Percentiles rank a stretch among this genome's conserved stretches.
Evolutionary conservation across 2,113 vertebrate species (phyloP).

Genomic region (Rhegmatorhina hoffmannsi): DNA sequence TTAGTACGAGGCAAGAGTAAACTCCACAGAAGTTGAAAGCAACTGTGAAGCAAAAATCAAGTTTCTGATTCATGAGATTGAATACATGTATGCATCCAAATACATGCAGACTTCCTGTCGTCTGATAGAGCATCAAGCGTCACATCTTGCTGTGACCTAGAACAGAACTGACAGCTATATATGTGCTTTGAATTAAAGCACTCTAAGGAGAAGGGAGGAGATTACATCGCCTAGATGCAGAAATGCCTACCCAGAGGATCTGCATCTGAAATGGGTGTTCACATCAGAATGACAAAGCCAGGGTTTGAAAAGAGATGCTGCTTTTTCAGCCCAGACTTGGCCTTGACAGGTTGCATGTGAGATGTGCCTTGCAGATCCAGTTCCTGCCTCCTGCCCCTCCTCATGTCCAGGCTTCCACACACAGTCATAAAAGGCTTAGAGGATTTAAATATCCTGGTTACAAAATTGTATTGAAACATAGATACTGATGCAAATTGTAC

Average conservation of each 20-base stretch:
- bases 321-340: neutral
- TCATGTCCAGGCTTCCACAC: neutral
- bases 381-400: neutral
- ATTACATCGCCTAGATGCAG: neutral
- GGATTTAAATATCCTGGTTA: constrained; percentile 12
- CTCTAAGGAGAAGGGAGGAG: neutral
- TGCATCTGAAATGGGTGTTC: neutral
- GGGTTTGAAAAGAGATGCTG: neutral
- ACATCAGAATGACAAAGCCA: neutral
- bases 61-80: neutral
- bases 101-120: accelerated
- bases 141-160: accelerated
- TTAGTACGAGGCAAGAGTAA: neutral
- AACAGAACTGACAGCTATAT: neutral
- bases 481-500: constrained; percentile 34
- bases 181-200: neutral
- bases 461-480: constrained; percentile 37
- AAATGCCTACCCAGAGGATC: neutral
- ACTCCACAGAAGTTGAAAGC: neutral
- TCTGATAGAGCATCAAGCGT: neutral
- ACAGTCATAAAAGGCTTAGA: neutral
- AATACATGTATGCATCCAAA: neutral
- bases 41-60: neutral
- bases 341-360: neutral
- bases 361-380: neutral